phyloP scores from a whole-genome alignment of 2,888 invertebrate species.

The Phytoseiulus persimilis region DNA sequence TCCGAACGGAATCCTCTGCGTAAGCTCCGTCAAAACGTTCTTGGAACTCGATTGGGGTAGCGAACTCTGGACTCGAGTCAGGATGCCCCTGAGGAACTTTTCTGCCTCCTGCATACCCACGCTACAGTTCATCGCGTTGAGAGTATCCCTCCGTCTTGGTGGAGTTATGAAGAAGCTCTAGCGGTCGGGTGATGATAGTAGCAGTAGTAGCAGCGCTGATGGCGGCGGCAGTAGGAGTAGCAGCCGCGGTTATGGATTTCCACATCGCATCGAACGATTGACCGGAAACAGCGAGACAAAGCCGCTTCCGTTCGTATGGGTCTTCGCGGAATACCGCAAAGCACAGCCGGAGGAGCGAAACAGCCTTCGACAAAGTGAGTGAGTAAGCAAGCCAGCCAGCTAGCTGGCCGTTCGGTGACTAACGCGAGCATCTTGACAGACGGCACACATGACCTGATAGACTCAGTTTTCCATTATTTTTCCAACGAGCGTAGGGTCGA shows the following conservation, averaged over 20 bases:
- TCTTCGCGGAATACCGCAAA: neutral
- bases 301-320: neutral
- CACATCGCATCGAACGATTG: constrained; percentile 5
- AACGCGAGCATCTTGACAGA: neutral
- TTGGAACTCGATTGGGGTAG: too few relatives aligned
- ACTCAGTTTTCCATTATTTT: neutral
- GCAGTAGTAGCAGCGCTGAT: too few relatives aligned
- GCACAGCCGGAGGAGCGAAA: neutral
- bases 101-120: neutral
- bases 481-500: too few relatives aligned
- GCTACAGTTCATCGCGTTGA: neutral
- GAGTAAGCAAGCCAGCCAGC: neutral
- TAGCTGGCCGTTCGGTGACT: neutral
- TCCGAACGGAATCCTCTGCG: too few relatives aligned
- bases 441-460: neutral
- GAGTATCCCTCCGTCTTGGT: neutral
- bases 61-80: neutral
- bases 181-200: neutral
- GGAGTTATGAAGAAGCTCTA: neutral
- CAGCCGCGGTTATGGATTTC: neutral
- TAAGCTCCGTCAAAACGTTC: too few relatives aligned
- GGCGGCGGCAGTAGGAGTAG: neutral
- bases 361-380: neutral
- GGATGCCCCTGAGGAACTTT: neutral
- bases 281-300: neutral